phyloP scores from a whole-genome alignment of 2,797 vertebrate genomes.

The Parauchenoglanis ngamensis region DNA sequence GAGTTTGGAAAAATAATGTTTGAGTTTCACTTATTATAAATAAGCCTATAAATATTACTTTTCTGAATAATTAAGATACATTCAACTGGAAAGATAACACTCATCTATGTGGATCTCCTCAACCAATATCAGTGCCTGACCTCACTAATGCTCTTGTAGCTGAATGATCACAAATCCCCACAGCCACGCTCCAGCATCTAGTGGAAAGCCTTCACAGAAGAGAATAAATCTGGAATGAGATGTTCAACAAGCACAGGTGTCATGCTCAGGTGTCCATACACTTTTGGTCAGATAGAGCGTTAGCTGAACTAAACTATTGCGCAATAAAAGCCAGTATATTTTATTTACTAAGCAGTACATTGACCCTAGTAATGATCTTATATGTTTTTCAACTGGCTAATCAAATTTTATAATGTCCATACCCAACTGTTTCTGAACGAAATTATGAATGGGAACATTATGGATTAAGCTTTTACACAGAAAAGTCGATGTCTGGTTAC shows the following conservation, averaged over 20 bases:
- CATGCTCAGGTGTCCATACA: neutral
- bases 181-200: too few species aligned
- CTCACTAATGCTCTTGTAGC: too few species aligned
- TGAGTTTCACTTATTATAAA: neutral
- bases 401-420: neutral
- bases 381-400: neutral
- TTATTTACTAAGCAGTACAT: neutral
- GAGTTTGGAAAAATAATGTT: neutral
- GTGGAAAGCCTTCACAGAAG: neutral
- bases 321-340: too few species aligned
- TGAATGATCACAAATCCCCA: too few species aligned
- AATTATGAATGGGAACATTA: neutral
- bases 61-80: neutral
- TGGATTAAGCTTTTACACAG: neutral
- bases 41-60: neutral
- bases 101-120: too few species aligned
- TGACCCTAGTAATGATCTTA: neutral
- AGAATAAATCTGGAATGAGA: neutral
- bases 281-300: neutral
- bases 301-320: neutral
- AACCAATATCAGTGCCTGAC: too few species aligned
- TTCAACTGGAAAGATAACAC: neutral
- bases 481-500: neutral
- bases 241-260: neutral
- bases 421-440: neutral